Percentiles rank a stretch among this genome's conserved stretches.
Evolutionary conservation across 2,888 invertebrate genomes (phyloP).

Genomic region (Pristionchus exspectatus): DNA sequence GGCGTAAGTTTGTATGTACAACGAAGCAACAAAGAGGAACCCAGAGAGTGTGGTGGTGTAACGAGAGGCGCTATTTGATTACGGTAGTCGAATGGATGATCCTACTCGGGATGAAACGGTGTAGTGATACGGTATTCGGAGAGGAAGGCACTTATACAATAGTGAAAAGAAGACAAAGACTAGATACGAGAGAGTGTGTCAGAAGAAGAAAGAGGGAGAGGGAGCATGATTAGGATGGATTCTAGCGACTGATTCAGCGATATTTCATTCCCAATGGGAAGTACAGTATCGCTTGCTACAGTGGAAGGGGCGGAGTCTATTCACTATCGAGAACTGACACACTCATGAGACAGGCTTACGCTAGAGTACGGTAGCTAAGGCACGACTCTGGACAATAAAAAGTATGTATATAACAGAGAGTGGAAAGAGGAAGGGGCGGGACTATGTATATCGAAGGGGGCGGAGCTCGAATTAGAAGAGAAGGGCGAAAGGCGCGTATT

Average conservation of each 20-base stretch:
- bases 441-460: conserved; percentile 19
- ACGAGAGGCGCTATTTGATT: conserved; percentile 35
- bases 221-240: neutral
- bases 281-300: neutral
- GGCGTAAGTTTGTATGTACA: conserved; percentile 43
- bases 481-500: conserved; percentile 21
- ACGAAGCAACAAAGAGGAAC: conserved; percentile 38
- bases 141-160: conserved; percentile 27
- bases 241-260: neutral
- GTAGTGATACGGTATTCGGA: conserved; percentile 30
- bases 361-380: conserved; percentile 26
- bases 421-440: neutral
- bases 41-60: conserved; percentile 45
- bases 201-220: neutral
- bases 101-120: conserved; percentile 27
- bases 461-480: conserved; percentile 25
- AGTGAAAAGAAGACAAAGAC: conserved; percentile 5
- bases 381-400: conserved; percentile 7
- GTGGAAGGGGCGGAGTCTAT: neutral
- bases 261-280: neutral
- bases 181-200: conserved; percentile 26
- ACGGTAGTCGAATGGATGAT: conserved; percentile 8
- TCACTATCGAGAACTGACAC: neutral
- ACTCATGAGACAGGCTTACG: neutral
- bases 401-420: conserved; percentile 1